These are phyloP conservation scores for Yasuhikotakia modesta DNA, from an alignment of 2,797 vertebrate species.

Conservation along the genomic window DNA sequence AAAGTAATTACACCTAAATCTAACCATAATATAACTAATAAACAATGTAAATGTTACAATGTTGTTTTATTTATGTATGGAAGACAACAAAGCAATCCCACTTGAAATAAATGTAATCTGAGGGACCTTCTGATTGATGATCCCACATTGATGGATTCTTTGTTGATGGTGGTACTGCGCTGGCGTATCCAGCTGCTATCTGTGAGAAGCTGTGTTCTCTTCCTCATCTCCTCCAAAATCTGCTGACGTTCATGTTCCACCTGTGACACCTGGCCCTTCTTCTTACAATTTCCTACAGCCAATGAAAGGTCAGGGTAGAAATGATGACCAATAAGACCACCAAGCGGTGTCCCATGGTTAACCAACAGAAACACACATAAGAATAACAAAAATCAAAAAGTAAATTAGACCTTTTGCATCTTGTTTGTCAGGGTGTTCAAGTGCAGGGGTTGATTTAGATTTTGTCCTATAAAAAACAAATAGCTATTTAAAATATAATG, in stretches of 20 bases:
- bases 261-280: constrained; percentile 76
- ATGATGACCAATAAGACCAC: not conserved
- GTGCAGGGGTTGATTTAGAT: constrained; percentile 84
- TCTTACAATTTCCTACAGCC: constrained; percentile 69
- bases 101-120: not conserved
- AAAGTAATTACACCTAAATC: too few species aligned
- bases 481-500: not conserved
- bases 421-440: constrained; percentile 71
- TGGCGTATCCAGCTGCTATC: constrained; percentile 99
- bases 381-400: not conserved
- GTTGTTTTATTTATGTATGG: too few species aligned
- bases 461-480: constrained; percentile 76
- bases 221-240: constrained; percentile 96
- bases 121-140: constrained; percentile 84
- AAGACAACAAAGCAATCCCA: not conserved
- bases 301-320: not conserved
- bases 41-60: too few species aligned
- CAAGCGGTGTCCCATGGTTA: not conserved
- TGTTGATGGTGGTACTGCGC: constrained; percentile 82
- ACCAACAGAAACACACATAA: not conserved
- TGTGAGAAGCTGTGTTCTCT: constrained; percentile 86
- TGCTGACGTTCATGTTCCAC: constrained; percentile 87
- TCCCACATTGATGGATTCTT: constrained; percentile 78
- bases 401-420: constrained; percentile 76
- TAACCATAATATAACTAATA: too few species aligned